Evolutionary conservation across 2,888 invertebrate species (phyloP), one percentile per base, ranked within the genome.

Genomic region (Oligia latruncula): DNA sequence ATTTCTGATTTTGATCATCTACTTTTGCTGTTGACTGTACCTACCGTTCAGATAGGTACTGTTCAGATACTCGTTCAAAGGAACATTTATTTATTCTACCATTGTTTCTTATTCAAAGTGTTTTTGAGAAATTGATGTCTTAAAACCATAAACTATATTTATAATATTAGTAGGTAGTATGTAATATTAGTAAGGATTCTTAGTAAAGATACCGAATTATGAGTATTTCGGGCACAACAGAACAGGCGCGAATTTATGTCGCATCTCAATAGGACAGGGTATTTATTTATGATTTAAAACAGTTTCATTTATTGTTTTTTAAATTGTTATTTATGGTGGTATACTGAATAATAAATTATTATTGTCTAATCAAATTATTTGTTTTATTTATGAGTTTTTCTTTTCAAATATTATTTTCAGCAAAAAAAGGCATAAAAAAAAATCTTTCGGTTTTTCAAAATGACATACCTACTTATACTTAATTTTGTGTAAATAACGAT

Each of bases 301-400:
- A 8, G 20, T 35, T 60, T 49, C 13, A 29, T n/a, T 9, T 8
- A 17, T 23, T 71, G 49, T 55, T 11, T 29, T 68, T 46, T 2
- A 17, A 29, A 55, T 64, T 55, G 11, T 20, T 17, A 17, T 60
- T 35, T 66, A 13, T 40, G 23, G 29, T 67, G 58, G 11, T 79
- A 29, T 64, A 35, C 35, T 66, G 67, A 29, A 35, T 67, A 80
- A 67, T 76, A 81, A 73, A 73, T 64, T 64, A 46, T 74, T 52
- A 46, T 74, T 52, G 29, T 68, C 20, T 23, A 65, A 40, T 20
- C 15, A 60, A 60, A 35, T 49, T n/a, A 23, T 64, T 13, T 65
- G 13, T 75, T 71, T 71, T 29, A 62, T 43, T 78, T 72, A 62
- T 8, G 23, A 20, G 20, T 2, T 55, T 58, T 43, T 49, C 8